phyloP scores from a whole-genome alignment of 2,888 invertebrate species.

The Nemotelus pantherinus region DNA sequence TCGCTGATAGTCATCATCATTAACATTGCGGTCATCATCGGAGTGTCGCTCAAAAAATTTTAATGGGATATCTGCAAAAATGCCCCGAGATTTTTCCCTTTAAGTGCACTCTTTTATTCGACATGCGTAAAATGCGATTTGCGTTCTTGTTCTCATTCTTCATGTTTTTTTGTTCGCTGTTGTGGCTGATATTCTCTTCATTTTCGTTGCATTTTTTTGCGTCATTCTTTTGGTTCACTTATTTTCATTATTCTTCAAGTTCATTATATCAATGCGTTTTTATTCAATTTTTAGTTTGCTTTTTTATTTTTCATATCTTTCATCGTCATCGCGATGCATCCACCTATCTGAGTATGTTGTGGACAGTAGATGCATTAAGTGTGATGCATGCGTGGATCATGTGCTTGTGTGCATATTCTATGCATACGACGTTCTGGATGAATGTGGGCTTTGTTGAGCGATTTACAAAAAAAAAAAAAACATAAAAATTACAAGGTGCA shows the following conservation, averaged over 20 bases:
- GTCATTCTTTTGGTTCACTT: no score
- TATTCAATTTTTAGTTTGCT: not conserved
- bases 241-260: no score
- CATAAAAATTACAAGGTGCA: not conserved
- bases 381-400: no score
- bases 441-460: no score
- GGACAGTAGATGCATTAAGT: no score
- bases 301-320: not conserved
- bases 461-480: not conserved
- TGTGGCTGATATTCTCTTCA: not conserved
- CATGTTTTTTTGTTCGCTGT: not conserved
- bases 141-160: not conserved
- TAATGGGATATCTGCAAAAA: constrained; percentile 36
- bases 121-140: constrained; percentile 6
- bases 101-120: constrained; percentile 18
- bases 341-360: no score
- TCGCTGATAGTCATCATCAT: constrained; percentile 31
- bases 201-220: no score
- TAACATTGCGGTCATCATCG: constrained; percentile 36
- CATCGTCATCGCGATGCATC: not conserved
- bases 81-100: not conserved
- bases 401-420: no score
- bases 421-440: no score
- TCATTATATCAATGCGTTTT: not conserved
- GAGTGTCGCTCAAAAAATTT: constrained; percentile 39